These are phyloP conservation scores for Amphiprion ocellaris DNA, from an alignment of 2,113 vertebrate genomes.

Conservation along the genomic window DNA sequence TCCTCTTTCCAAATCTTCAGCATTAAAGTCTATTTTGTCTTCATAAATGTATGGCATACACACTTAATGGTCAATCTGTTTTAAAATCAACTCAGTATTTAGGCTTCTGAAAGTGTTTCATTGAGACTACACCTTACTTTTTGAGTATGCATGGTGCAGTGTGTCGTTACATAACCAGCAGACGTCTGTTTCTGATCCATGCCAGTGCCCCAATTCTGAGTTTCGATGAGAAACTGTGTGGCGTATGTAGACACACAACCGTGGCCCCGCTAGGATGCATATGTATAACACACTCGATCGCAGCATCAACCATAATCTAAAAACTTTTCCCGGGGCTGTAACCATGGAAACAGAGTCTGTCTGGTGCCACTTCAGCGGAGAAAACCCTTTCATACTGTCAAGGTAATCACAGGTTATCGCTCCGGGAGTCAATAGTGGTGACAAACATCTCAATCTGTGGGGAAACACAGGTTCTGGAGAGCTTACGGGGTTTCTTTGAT, in stretches of 20 bases:
- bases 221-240: background rate
- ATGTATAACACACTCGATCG: background rate
- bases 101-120: background rate
- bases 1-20: background rate
- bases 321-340: slow-evolving; percentile 59
- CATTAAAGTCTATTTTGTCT: background rate
- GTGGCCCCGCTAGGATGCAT: background rate
- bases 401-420: slow-evolving; percentile 52
- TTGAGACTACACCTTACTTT: slow-evolving; percentile 23
- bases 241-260: background rate
- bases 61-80: slow-evolving; percentile 4
- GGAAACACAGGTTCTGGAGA: background rate
- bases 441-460: slow-evolving; percentile 34
- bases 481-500: background rate
- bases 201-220: slow-evolving; percentile 5
- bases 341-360: slow-evolving; percentile 70
- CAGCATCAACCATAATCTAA: slow-evolving; percentile 10
- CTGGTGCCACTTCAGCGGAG: background rate
- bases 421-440: slow-evolving; percentile 8
- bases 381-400: slow-evolving; percentile 42
- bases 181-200: slow-evolving; percentile 7
- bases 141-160: slow-evolving; percentile 31
- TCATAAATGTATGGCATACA: background rate
- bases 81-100: background rate
- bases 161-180: slow-evolving; percentile 48